Evolutionary conservation across 2,797 vertebrate species (phyloP).

Genomic region (Notolabrus celidotus): DNA sequence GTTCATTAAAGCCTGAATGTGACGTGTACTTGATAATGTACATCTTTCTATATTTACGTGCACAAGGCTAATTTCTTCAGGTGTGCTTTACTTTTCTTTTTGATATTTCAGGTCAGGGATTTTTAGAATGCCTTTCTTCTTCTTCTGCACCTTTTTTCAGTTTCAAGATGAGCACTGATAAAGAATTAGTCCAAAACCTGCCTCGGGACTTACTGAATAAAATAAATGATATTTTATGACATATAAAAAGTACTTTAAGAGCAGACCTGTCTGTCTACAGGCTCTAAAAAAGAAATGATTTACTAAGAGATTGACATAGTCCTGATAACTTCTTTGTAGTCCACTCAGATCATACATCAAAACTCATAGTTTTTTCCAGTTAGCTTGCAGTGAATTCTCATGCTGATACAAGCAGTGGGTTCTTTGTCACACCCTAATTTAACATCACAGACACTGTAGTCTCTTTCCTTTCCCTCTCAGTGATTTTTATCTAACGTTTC

Average conservation of each 20-base stretch:
- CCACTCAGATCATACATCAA: too few species aligned
- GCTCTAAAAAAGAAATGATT: too few species aligned
- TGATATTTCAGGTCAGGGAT: background rate
- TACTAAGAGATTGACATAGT: too few species aligned
- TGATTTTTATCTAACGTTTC: background rate
- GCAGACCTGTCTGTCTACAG: too few species aligned
- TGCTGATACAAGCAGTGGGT: background rate
- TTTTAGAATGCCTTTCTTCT: background rate
- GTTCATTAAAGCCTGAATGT: conserved; percentile 15
- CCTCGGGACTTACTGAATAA: background rate
- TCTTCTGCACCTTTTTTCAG: background rate
- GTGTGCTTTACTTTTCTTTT: background rate
- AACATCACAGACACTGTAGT: background rate
- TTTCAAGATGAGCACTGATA: background rate
- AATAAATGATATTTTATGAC: too few species aligned
- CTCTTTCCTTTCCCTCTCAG: background rate
- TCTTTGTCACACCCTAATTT: background rate
- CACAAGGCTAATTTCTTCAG: too few species aligned
- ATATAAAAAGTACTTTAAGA: too few species aligned
- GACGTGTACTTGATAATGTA: background rate
- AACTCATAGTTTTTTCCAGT: too few species aligned
- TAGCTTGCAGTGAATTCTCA: too few species aligned
- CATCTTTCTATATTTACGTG: background rate
- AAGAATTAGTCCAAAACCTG: background rate
- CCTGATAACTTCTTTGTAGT: too few species aligned